Percentiles rank a stretch among this genome's conserved stretches.
phyloP scores from a whole-genome alignment of 2,797 vertebrate genomes.

The Mormyrops attenuatus region DNA sequence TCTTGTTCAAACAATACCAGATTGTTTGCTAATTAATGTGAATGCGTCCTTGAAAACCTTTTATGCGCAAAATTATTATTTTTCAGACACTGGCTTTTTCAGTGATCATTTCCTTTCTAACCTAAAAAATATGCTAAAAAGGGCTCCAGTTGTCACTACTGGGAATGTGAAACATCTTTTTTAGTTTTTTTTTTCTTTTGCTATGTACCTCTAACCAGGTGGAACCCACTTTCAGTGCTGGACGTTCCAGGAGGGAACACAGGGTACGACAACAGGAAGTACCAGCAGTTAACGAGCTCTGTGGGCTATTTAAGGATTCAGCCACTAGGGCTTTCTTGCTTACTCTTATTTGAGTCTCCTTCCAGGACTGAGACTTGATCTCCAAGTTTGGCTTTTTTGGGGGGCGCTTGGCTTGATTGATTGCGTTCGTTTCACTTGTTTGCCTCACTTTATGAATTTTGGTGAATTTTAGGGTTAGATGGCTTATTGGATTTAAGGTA shows the following conservation, averaged over 20 bases:
- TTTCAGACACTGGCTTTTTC: background rate
- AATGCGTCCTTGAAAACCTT: constrained; percentile 6
- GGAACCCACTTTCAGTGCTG: background rate
- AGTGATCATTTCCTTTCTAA: background rate
- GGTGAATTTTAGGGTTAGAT: background rate
- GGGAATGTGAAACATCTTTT: background rate
- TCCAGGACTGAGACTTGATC: background rate
- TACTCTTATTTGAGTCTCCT: background rate
- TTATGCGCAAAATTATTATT: background rate
- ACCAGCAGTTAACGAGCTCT: background rate
- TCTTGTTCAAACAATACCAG: background rate
- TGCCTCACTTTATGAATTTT: background rate
- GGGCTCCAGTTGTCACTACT: background rate
- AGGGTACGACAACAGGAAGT: constrained; percentile 1
- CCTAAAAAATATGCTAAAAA: constrained; percentile 2
- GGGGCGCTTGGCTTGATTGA: background rate
- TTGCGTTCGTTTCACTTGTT: background rate
- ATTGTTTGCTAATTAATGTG: background rate
- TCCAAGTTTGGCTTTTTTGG: background rate
- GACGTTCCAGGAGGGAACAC: background rate
- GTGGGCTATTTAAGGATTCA: background rate
- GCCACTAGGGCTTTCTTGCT: background rate
- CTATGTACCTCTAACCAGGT: background rate
- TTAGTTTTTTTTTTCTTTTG: background rate
- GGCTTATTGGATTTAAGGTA: background rate